Conservation (phyloP, 2,888 invertebrate genomes). For the Diaphora mendica region DNA sequence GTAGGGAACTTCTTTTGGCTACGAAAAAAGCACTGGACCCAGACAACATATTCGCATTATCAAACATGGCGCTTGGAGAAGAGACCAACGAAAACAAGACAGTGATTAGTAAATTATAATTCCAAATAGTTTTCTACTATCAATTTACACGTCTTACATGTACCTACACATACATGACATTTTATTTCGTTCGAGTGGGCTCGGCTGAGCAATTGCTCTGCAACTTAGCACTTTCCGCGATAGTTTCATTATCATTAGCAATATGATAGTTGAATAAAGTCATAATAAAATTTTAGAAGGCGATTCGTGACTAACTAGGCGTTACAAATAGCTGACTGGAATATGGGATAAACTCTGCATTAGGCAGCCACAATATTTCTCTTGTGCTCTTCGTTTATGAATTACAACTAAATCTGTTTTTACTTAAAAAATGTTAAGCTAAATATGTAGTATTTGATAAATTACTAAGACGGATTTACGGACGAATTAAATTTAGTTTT, state of each 20-base stretch:
- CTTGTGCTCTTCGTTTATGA: not conserved
- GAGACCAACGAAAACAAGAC: slow-evolving; percentile 34
- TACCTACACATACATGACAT: slow-evolving; percentile 6
- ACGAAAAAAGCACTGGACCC: slow-evolving; percentile 97
- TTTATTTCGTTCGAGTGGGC: not conserved
- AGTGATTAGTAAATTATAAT: slow-evolving; percentile 76
- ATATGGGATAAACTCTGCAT: not conserved
- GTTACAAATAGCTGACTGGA: not conserved
- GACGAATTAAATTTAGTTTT: not conserved
- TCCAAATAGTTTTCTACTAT: not conserved
- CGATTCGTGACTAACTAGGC: not conserved
- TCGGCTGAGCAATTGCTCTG: not conserved
- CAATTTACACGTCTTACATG: slow-evolving; percentile 13
- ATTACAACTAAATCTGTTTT: not conserved
- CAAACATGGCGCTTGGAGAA: slow-evolving; percentile 88
- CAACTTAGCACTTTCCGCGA: not conserved
- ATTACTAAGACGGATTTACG: not conserved
- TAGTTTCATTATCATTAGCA: not conserved
- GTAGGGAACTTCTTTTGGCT: slow-evolving; percentile 91
- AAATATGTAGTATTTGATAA: not conserved
- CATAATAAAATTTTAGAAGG: not conserved
- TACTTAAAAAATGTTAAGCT: not conserved
- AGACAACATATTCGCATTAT: slow-evolving; percentile 96
- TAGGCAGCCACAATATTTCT: not conserved
- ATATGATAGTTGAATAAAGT: not conserved